Base-by-base conservation (phyloP, 2,888 invertebrate species). In the Augiades crinisus region DNA sequence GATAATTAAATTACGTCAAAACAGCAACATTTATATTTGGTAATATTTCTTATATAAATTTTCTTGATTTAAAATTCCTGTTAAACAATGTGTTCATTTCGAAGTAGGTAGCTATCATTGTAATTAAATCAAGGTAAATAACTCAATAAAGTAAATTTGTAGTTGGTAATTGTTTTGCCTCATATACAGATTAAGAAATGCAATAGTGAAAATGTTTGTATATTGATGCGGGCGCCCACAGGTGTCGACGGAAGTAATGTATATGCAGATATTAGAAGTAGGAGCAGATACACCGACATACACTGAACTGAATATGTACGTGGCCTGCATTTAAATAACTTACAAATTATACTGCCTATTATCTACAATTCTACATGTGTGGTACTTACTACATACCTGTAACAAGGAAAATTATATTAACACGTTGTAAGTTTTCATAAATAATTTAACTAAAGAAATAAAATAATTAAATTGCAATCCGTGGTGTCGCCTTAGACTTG, bases 201-300 rank as follows among this genome's bases (percentile, higher is more conserved):
- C 36, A 44, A 51, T 49, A 75, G 75, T 72, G 77, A 74, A 77
- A 78, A 71, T 66, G 61, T 64, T 59, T 37, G 53, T 47, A 38
- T 24, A 47, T 62, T 55, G 56, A 86, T 88, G 84, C 87, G 87
- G 87, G 87, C 70, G 70, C 87, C 87, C 85, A 68, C 75, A 84
- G 74, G 44, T 57, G 38, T 54, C 70, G 70, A 63, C 84, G 87
- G 87, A 88, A 88, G 84, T 75, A 68, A 70, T 75, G 68, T 74
- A 62, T 68, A 73, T 68, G 73, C 70, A 75, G 79, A 78, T 78
- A 76, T 72, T 67, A 60, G 59, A 58, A 58, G 58, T 61, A 58
- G 61, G 58, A 58, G 51, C 67, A 67, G 66, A 68, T 65, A 40
- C 72, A 54, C 55, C 53, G 56, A 70, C 68, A 72, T 72, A 73